Evolutionary conservation across 2,888 invertebrate species (phyloP), one percentile per base, ranked within the genome.

Genomic region (Eumacrocentrus americanus): DNA sequence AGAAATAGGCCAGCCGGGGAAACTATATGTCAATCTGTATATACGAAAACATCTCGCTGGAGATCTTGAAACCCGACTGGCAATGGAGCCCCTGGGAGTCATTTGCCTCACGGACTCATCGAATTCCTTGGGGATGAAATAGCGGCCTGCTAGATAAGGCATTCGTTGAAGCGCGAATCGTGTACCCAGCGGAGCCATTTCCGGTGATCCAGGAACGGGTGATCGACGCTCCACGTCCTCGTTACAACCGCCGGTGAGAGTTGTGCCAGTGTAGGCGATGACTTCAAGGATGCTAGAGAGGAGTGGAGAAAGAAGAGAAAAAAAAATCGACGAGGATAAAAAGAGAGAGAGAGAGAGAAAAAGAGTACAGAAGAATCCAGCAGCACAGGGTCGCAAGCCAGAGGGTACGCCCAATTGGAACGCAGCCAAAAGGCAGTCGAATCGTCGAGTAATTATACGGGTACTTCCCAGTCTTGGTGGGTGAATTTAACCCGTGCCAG

Each of bases 91-190:
- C 60, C 16, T 11, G 60, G 55, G 60, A 55, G 60, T 60, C 44
- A 60, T 60, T 60, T 56, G 47, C 55, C 38, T 52, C 51, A 55
- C 44, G 55, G 55, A 60, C 55, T 60, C 60, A 60, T 60, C 60
- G 46, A 60, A 60, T 51, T 60, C 60, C 60, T 44, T 14, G 2
- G 44, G 60, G 60, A 60, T 60, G 29, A 56, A 55, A 60, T 60
- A 60, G 34, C 34, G 35, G 55, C 44, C 47, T 54, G 23, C 14
- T 59, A 42, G 42, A 60, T 55, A 60, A 60, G 51, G 42, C 55
- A 60, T 60, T 60, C 51, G 55, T 60, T 46, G 55, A 60, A 55
- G 55, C 55, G 55, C 50, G 48, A 54, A 60, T 60, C 55, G 55
- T 50, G 29, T 55, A 60, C 60, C 60, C 60, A 60, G 37, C 42